A percentile compares a stretch with the other conserved stretches of the same genome.
Evolutionary conservation across 2,113 vertebrate genomes (phyloP).

Genomic region (Indicator indicator): DNA sequence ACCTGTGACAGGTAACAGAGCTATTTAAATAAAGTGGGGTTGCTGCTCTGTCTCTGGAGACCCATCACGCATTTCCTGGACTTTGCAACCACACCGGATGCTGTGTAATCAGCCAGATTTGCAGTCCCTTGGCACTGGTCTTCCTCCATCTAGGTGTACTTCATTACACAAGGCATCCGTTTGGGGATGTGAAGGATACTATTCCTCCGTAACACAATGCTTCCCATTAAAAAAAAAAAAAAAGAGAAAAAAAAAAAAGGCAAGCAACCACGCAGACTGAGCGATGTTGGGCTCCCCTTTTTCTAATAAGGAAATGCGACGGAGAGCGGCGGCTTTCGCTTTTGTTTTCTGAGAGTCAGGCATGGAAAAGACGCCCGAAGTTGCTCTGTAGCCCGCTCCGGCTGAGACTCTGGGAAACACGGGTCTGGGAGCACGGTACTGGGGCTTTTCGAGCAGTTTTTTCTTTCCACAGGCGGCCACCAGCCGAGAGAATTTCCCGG

Average conservation of each 20-base stretch:
- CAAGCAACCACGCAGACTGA: neutral
- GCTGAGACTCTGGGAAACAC: fast-evolving
- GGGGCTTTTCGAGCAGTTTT: neutral
- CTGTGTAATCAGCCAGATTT: neutral
- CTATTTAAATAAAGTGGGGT: neutral
- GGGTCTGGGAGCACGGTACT: fast-evolving
- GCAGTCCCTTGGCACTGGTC: neutral
- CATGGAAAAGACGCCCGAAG: fast-evolving
- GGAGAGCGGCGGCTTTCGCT: neutral
- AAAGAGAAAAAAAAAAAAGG: neutral
- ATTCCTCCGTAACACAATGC: fast-evolving
- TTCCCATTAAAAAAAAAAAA: neutral
- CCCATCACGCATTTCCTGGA: neutral
- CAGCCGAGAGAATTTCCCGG: neutral
- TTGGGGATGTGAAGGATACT: fast-evolving
- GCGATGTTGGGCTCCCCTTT: too few species aligned
- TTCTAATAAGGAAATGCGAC: fast-evolving
- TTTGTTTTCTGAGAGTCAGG: neutral
- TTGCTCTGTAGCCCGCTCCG: fast-evolving
- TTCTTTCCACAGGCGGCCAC: neutral
- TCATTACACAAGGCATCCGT: fast-evolving
- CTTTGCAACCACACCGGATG: fast-evolving
- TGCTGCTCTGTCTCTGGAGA: neutral
- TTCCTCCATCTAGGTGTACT: fast-evolving
- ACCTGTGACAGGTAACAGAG: neutral